Evolutionary conservation across 2,888 invertebrate species (phyloP).

Genomic region (Oxyscelio sp.): DNA sequence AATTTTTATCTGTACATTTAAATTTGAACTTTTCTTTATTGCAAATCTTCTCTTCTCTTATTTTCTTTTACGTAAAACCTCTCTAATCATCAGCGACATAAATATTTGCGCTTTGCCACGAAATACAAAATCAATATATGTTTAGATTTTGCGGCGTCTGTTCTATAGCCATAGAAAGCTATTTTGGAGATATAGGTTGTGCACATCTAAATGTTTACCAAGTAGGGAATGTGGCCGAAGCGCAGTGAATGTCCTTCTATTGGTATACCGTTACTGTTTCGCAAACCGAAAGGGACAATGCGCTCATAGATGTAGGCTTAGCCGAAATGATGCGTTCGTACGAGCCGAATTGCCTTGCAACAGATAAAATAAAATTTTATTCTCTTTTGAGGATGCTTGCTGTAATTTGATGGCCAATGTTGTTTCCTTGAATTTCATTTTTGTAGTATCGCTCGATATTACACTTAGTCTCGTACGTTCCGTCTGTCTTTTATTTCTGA

Average conservation of each 20-base stretch:
- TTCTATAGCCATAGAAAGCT: conserved; percentile 40
- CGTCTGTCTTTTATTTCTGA: too few relatives aligned
- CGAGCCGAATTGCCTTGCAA: conserved; percentile 79
- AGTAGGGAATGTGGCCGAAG: conserved; percentile 51
- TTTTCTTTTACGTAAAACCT: not conserved
- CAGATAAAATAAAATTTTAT: conserved; percentile 87
- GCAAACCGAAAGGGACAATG: conserved; percentile 68
- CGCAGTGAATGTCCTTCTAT: conserved; percentile 63
- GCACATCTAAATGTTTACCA: conserved; percentile 65
- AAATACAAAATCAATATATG: conserved; percentile 47
- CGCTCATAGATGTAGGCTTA: conserved; percentile 73
- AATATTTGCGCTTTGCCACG: conserved; percentile 30
- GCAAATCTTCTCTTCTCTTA: not conserved
- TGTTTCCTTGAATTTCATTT: conserved; percentile 76
- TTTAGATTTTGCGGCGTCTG: conserved; percentile 52
- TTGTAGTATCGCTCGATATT: conserved; percentile 50
- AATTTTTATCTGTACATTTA: not conserved
- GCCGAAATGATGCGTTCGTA: conserved; percentile 65
- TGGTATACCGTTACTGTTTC: conserved; percentile 65
- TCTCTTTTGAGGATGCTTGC: conserved; percentile 78
- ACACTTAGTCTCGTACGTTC: conserved; percentile 60
- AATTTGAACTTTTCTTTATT: not conserved
- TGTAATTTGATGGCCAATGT: conserved; percentile 84
- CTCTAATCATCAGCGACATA: conserved; percentile 13
- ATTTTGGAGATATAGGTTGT: conserved; percentile 56